Base-by-base conservation (phyloP, 2,797 vertebrate genomes). In the Nothura maculosa region DNA sequence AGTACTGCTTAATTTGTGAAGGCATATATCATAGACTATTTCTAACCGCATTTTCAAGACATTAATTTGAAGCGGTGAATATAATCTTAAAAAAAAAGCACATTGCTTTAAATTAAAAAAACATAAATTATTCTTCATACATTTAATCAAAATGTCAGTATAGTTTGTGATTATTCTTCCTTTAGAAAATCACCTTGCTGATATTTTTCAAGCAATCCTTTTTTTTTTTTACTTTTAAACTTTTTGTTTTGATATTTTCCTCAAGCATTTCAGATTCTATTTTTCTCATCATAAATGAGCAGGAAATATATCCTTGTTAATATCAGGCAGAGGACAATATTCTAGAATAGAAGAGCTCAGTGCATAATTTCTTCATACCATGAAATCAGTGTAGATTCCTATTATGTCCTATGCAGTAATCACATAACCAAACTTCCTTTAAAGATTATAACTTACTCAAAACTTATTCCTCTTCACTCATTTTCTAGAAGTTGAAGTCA, bases 401-500 rank as follows among this genome's bases (percentile, higher is more conserved):
- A 54, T 60, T 15, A 72, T 60, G 86, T 93, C 10, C 17, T 68
- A 63, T 25, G 4, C 70, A 58, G 70, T 4, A 72, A 14, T 27
- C 9, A 57, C 6, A 32, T 19, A 88, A 81, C 43, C 5, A 52
- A 64, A 63, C 5, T 17, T 42, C 5, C 47, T 84, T 85, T 87
- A 55, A 72, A 66, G 20, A 22, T 68, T 58, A 17, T 27, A 48
- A 7, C 4, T 81, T 62, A 54, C 36, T 74, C 38, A 38, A n/a
- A 40, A 40, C 40, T 40, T 11, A 63, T 81, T 87, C 62, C 81
- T 32, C 6, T 43, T 78, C 4, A 66, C 17, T 61, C 67, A 38
- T 91, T 90, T 84, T 45, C 47, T 87, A 54, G 28, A 89, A 85
- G 50, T 80, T 77, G 67, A 76, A 67, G 10, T 21, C 85, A 89